phyloP scores from a whole-genome alignment of 2,113 vertebrate genomes.

The Sylvilagus bachmani region DNA sequence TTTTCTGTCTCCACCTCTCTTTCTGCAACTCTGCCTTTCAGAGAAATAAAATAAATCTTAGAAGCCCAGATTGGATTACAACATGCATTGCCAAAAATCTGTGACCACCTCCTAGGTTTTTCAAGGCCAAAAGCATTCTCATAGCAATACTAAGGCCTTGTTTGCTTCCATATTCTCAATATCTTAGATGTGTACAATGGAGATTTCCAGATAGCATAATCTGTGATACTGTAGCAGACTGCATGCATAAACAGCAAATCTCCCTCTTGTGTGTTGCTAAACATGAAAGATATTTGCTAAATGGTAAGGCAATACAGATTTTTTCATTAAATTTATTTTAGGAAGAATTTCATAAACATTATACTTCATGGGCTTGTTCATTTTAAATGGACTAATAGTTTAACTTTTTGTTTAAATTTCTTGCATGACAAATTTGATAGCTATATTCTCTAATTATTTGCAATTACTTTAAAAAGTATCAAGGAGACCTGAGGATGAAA shows the following conservation, averaged over 20 bases:
- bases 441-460: background rate
- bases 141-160: background rate
- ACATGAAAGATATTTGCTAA: conserved; percentile 10
- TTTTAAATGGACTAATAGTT: background rate
- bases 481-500: background rate
- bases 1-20: too few species aligned
- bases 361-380: background rate
- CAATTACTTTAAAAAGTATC: background rate
- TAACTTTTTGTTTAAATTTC: background rate
- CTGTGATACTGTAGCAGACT: background rate
- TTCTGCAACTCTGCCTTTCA: too few species aligned
- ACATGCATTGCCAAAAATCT: background rate
- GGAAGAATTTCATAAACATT: background rate
- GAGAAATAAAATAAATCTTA: too few species aligned
- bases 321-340: background rate
- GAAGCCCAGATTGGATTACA: background rate
- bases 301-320: background rate
- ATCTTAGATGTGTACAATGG: background rate
- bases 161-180: background rate
- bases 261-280: background rate
- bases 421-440: background rate
- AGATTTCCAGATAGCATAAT: background rate
- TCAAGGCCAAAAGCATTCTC: background rate
- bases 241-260: background rate
- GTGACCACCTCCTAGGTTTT: background rate